Conservation (phyloP, 2,888 invertebrate species). For the Hirtodrosophila alboralis region DNA sequence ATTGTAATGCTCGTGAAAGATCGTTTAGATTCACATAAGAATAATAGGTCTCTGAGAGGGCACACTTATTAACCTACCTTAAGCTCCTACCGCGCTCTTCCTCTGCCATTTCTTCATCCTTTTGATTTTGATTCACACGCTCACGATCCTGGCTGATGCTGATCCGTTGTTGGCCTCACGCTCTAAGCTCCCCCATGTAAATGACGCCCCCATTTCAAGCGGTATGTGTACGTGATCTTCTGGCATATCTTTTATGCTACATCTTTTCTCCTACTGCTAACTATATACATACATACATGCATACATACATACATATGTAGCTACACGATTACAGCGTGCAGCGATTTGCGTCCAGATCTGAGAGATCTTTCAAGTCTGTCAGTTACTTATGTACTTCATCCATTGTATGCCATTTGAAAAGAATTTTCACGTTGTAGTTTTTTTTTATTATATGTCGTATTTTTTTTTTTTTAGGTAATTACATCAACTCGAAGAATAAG, state of each 20-base stretch:
- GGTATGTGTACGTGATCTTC: constrained; percentile 70
- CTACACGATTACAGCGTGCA: constrained; percentile 68
- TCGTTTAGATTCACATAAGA: not conserved
- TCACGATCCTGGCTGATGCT: constrained; percentile 65
- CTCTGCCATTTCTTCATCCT: not conserved
- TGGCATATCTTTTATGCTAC: constrained; percentile 67
- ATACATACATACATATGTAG: constrained; percentile 1
- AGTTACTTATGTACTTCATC: constrained; percentile 36
- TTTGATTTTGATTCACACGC: constrained; percentile 62
- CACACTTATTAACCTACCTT: constrained; percentile 16
- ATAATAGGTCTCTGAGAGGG: constrained; percentile 6
- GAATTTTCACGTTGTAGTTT: constrained; percentile 73
- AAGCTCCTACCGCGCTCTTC: not conserved
- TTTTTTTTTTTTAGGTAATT: constrained; percentile 60
- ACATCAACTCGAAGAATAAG: constrained; percentile 61
- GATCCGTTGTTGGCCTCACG: constrained; percentile 60
- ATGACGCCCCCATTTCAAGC: constrained; percentile 76
- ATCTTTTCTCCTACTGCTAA: constrained; percentile 51
- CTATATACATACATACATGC: not conserved
- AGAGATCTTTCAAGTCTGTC: constrained; percentile 73
- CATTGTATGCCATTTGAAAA: constrained; percentile 71
- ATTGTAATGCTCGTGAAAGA: too few species aligned
- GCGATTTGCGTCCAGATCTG: constrained; percentile 59
- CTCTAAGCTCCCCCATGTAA: constrained; percentile 66
- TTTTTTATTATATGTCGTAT: constrained; percentile 21